Base-by-base conservation (phyloP, 2,113 vertebrate species). In the Platysteira castanea region DNA sequence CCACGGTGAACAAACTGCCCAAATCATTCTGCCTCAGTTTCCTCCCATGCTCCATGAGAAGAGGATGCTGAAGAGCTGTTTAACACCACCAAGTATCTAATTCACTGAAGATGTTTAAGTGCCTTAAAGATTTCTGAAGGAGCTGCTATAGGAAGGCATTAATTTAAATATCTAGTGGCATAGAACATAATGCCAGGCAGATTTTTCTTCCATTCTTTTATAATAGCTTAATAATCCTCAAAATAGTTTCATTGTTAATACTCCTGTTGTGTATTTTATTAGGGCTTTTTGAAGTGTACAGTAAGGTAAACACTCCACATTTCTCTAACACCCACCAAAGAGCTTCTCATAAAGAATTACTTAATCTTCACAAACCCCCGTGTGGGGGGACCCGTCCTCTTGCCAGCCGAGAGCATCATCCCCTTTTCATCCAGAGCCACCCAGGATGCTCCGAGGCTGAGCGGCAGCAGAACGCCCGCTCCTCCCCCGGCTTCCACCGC, bases 191-290 rank as follows among this genome's bases (percentile, higher is more conserved):
- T 57, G 56, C 86, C 92, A 89, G 83, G 80, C 90, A 90, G 92
- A 96, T 92, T 95, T 95, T 94, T 15, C 83, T 93, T 74, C 93
- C 87, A 63, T 88, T 91, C 92, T 93, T 90, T 77, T 78, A 63
- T 78, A 93, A 93, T 3, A 89, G 79, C 85, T 93, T 90, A 96
- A 96, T 93, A 96, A 96, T 88, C 92, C 82, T 79, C 82, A 54
- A 53, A 84, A 95, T 18, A 77, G 85, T 67, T 80, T 70, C 93
- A 78, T 22, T 88, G 79, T 90, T 92, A 90, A 94, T 64, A 50
- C 64, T 67, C 71, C 88, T 74, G 87, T 88, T 95, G 87, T 94
- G 88, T 92, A 81, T 86, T 95, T 96, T 77, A 84, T 91, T 81
- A 93, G 76, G 56, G 61, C 68, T 89, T 92, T 86, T 86, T 19